These are phyloP conservation scores for Sialis fuliginosa DNA, from an alignment of 2,888 invertebrate genomes.

Conservation along the genomic window DNA sequence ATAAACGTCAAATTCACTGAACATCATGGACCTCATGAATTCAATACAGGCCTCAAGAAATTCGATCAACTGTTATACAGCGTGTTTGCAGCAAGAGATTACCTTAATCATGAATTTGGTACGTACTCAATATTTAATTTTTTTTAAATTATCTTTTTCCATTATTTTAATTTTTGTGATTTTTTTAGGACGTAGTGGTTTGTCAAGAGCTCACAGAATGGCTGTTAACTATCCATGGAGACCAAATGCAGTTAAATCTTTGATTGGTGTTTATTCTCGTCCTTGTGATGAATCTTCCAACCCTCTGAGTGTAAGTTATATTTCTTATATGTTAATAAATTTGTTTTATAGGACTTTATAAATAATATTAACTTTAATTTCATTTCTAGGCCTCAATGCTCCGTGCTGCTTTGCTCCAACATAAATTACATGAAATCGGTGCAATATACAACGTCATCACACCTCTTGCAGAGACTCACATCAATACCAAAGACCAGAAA, in stretches of 20 bases:
- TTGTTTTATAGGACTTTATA: not conserved
- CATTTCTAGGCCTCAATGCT: not conserved
- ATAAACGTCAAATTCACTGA: slow-evolving; percentile 19
- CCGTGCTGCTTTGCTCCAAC: slow-evolving; percentile 21
- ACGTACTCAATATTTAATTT: not conserved
- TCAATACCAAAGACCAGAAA: slow-evolving; percentile 35
- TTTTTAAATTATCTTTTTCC: no score
- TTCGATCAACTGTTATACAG: slow-evolving; percentile 16
- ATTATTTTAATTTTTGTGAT: not conserved
- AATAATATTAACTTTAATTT: not conserved
- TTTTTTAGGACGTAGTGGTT: slow-evolving; percentile 18
- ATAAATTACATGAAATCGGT: slow-evolving; percentile 26
- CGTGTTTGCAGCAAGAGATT: not conserved
- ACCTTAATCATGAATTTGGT: not conserved
- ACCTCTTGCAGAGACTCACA: slow-evolving; percentile 32
- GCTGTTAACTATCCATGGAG: slow-evolving; percentile 55
- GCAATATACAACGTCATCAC: slow-evolving; percentile 42
- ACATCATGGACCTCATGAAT: slow-evolving; percentile 16
- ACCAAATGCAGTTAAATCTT: slow-evolving; percentile 52
- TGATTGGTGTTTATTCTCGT: slow-evolving; percentile 1
- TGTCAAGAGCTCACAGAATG: slow-evolving; percentile 38
- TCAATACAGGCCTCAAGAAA: slow-evolving; percentile 13
- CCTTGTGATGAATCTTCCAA: not conserved
- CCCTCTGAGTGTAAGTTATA: not conserved
- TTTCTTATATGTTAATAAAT: not conserved